These are phyloP conservation scores for Rhagium mordax DNA, from an alignment of 2,888 invertebrate genomes.

Conservation along the genomic window DNA sequence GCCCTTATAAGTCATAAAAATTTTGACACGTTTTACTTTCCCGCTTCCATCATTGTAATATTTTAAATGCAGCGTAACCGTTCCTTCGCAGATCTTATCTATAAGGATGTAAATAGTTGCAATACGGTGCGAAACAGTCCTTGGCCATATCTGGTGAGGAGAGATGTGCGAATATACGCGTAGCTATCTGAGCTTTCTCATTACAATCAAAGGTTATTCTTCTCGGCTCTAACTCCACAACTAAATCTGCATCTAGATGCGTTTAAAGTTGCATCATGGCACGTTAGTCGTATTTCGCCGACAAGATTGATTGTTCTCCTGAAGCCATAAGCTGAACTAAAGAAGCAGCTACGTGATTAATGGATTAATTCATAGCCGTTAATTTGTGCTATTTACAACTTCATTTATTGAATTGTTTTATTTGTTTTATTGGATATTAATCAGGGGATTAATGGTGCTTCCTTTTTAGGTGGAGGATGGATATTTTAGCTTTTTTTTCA, in stretches of 20 bases:
- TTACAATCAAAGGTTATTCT: constrained; percentile 19
- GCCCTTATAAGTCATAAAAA: too few species aligned
- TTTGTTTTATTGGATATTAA: constrained; percentile 11
- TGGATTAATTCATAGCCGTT: constrained; percentile 15
- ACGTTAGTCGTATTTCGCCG: constrained; percentile 13
- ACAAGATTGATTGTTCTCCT: constrained; percentile 10
- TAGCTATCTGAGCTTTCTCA: constrained; percentile 5
- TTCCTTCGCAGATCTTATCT: not conserved
- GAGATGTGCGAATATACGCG: constrained; percentile 24
- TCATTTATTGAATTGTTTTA: constrained; percentile 15
- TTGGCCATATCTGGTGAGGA: constrained; percentile 5
- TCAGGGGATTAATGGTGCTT: not conserved
- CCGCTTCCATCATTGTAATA: not conserved
- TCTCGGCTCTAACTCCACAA: not conserved
- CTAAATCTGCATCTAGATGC: constrained; percentile 16
- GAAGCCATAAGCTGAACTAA: constrained; percentile 12
- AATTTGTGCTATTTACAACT: constrained; percentile 8
- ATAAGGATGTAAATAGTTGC: constrained; percentile 6
- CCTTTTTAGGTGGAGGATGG: not conserved
- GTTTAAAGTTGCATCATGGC: constrained; percentile 16
- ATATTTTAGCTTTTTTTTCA: too few species aligned
- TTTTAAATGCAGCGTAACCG: not conserved
- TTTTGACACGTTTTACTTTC: not conserved
- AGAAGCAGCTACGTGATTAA: constrained; percentile 16
- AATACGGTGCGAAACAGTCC: constrained; percentile 4